Evolutionary conservation across 2,797 vertebrate species (phyloP).

Genomic region (Malacoctenus gilli): DNA sequence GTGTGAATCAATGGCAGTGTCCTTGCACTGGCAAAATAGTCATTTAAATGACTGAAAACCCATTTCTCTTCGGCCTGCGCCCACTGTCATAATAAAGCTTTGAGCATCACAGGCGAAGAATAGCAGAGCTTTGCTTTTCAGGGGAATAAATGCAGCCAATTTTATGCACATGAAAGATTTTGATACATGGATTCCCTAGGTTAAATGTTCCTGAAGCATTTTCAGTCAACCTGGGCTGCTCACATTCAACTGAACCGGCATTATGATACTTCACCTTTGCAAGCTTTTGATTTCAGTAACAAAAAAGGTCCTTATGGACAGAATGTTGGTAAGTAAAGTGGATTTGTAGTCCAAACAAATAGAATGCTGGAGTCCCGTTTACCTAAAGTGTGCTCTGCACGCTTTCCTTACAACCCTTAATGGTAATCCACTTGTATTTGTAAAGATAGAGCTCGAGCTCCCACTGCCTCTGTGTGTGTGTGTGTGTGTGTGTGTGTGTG

Average conservation of each 20-base stretch:
- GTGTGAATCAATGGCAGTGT: constrained; percentile 57
- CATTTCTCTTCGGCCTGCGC: constrained; percentile 34
- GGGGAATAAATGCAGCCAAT: constrained; percentile 22
- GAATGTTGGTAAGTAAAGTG: too few species aligned
- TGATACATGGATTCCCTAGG: constrained; percentile 3
- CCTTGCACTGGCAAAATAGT: constrained; percentile 44
- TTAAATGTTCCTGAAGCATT: constrained; percentile 6
- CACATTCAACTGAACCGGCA: constrained; percentile 7
- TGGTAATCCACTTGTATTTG: too few species aligned
- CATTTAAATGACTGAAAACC: constrained; percentile 47
- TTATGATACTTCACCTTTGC: neutral
- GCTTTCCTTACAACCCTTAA: too few species aligned
- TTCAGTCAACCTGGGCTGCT: neutral
- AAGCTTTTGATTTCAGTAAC: too few species aligned
- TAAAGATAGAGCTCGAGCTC: too few species aligned
- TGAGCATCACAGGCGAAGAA: constrained; percentile 12
- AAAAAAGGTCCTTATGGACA: too few species aligned
- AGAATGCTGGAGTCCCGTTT: too few species aligned
- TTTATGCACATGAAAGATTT: constrained; percentile 36
- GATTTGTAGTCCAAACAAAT: too few species aligned
- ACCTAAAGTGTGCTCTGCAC: too few species aligned
- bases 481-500: too few species aligned
- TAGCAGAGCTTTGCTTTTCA: constrained; percentile 18
- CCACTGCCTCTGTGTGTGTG: too few species aligned
- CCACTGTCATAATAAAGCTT: constrained; percentile 40